Conservation (phyloP, 2,113 vertebrate species). For the Gobius niger region DNA sequence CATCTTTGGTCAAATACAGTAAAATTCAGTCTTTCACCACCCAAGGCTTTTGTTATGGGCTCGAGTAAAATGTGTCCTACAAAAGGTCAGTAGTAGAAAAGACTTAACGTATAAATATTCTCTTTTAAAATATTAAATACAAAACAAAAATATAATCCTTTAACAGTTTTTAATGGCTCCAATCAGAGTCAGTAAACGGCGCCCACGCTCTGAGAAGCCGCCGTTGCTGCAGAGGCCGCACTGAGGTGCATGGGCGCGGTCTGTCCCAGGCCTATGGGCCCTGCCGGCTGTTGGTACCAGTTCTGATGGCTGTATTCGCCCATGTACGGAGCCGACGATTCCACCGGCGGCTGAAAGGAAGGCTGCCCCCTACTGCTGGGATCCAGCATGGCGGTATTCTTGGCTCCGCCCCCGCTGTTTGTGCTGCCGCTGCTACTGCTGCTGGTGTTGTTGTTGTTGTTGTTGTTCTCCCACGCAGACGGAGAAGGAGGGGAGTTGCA, state of each 20-base stretch:
- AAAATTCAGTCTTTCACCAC: not conserved
- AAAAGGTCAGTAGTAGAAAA: conserved; percentile 13
- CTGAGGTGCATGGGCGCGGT: conserved; percentile 76
- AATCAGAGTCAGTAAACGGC: conserved; percentile 81
- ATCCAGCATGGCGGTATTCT: conserved; percentile 61
- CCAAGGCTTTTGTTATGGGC: not conserved
- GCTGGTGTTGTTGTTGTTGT: conserved; percentile 54
- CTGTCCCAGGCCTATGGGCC: conserved; percentile 77
- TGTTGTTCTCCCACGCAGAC: conserved; percentile 85
- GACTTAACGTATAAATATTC: not conserved
- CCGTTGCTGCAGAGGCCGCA: conserved; percentile 56
- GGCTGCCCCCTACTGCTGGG: conserved; percentile 77
- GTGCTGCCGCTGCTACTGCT: conserved; percentile 26
- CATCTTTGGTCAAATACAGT: not conserved
- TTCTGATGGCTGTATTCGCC: conserved; percentile 82
- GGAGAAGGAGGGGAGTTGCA: conserved; percentile 95
- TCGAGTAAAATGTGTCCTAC: not conserved
- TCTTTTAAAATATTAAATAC: conserved; percentile 4
- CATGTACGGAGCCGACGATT: conserved; percentile 82
- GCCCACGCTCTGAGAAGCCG: conserved; percentile 79
- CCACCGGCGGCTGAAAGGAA: conserved; percentile 75
- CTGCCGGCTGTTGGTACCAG: conserved; percentile 87
- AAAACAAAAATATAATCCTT: conserved; percentile 5
- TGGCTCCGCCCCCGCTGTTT: conserved; percentile 16
- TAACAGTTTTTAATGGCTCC: not conserved